phyloP scores from a whole-genome alignment of 2,888 invertebrate genomes.

The Conomelus anceps region DNA sequence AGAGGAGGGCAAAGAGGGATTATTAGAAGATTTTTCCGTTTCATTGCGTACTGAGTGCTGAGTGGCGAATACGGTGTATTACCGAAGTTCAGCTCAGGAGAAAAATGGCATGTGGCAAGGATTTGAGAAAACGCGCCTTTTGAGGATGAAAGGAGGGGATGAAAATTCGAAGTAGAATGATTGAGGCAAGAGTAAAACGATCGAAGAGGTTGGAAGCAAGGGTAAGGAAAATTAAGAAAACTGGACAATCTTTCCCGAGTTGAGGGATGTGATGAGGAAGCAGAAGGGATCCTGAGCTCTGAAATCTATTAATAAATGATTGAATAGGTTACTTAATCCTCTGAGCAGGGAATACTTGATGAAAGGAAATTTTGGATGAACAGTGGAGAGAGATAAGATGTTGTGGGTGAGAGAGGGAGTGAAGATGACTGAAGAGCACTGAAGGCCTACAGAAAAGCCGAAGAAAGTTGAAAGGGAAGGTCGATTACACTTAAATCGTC shows the following conservation, averaged over 20 bases:
- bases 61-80: not conserved
- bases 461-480: not conserved
- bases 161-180: not conserved
- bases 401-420: not conserved
- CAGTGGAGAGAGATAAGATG: not conserved
- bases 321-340: not conserved
- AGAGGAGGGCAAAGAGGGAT: not conserved
- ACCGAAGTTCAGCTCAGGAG: not conserved
- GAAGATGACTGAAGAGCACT: not conserved
- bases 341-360: not conserved
- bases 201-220: not conserved
- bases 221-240: not conserved
- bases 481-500: not conserved
- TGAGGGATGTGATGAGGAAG: not conserved
- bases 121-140: not conserved
- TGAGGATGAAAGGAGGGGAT: not conserved
- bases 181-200: not conserved
- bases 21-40: not conserved
- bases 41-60: not conserved
- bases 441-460: not conserved
- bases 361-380: not conserved
- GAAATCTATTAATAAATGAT: not conserved
- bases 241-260: not conserved
- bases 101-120: not conserved
- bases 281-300: not conserved